These are phyloP conservation scores for Amblyjoppa proteus DNA, from an alignment of 2,888 invertebrate species.

Conservation along the genomic window DNA sequence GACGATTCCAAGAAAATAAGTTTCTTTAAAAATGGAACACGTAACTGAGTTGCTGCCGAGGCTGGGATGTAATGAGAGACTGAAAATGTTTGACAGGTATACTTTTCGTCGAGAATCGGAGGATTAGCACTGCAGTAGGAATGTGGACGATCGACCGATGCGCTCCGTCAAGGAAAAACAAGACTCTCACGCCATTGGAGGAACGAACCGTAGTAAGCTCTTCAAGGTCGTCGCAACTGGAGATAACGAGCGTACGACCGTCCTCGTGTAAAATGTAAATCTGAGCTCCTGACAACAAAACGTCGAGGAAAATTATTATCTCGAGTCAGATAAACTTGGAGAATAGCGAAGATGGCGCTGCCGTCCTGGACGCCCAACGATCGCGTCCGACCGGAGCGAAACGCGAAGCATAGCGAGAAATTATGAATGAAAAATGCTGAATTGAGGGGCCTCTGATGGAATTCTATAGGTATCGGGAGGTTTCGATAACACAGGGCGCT, in stretches of 20 bases:
- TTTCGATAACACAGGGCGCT: background rate
- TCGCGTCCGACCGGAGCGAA: background rate
- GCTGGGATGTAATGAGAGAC: background rate
- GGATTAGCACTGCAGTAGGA: background rate
- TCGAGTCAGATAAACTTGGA: background rate
- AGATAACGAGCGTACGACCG: slow-evolving; percentile 14
- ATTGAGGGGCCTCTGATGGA: background rate
- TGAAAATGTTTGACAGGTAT: background rate
- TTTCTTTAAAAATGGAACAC: slow-evolving; percentile 6
- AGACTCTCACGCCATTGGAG: slow-evolving; percentile 5
- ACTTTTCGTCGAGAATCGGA: background rate
- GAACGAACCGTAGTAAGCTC: background rate
- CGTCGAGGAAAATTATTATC: background rate
- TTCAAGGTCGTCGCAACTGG: background rate
- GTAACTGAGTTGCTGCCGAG: slow-evolving; percentile 6
- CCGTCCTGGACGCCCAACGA: background rate
- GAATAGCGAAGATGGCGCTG: background rate
- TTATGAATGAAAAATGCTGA: slow-evolving; percentile 4
- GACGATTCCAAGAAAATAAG: slow-evolving; percentile 11
- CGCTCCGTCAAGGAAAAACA: background rate
- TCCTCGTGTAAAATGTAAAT: background rate
- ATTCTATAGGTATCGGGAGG: background rate
- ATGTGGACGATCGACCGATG: background rate
- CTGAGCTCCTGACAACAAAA: background rate
- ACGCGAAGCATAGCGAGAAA: background rate